Evolutionary conservation across 2,797 vertebrate species (phyloP), one percentile per base, ranked within the genome.

Genomic region (Huso huso): DNA sequence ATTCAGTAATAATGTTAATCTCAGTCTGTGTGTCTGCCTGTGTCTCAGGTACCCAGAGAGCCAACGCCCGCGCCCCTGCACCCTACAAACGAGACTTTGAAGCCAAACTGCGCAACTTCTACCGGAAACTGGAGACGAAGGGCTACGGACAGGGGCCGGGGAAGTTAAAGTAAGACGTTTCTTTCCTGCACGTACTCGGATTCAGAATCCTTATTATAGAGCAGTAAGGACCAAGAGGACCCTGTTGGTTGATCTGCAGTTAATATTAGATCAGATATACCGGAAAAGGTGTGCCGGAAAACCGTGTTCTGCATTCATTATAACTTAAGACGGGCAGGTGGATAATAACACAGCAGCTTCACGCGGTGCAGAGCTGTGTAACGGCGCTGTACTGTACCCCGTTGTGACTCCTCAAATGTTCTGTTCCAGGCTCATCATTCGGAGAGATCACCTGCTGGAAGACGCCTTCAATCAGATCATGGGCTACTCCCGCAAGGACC

Each of bases 381-480:
- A 4, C 37, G 37, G 37, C 4, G 37, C 37, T 4, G 37, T 4
- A 37, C 37, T 37, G 37, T 37, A 37, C 37, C 5, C 37, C 37
- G 0, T 37, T 1, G 4, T 37, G 37, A 37, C 37, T 37, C 37
- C 5, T 4, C 37, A 37, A 37, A 37, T 37, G 37, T 37, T 37
- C 37, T 37, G 55, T 68, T 75, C 55, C 85, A 99, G 96, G 81
- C 88, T 99, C 82, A 94, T 97, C 77, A 98, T 98, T 82, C 91
- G 96, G 76, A 91, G 96, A 86, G 95, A 98, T 77, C 95, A 98
- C 80, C 89, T 98, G 74, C 85, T 98, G 70, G 96, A 99, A 83
- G 96, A 99, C 68, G 95, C 95, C 78, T 99, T 99, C 68, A 99
- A 99, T 80, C 96, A 98, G 87, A 96, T 99, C 75, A 99, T 98